Evolutionary conservation across 2,888 invertebrate species (phyloP).

Genomic region (Autographa gamma): DNA sequence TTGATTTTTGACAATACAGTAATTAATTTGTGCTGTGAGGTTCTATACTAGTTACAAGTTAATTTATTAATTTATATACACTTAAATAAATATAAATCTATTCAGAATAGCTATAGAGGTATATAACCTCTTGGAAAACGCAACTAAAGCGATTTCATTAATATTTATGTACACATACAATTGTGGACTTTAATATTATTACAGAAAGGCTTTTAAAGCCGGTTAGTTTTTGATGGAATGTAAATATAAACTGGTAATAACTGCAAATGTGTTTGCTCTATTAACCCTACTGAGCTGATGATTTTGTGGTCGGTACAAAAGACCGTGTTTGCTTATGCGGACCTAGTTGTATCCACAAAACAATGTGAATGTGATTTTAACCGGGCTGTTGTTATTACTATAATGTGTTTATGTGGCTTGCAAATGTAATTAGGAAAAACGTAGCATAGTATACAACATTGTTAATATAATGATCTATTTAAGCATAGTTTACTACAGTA

Average conservation of each 20-base stretch:
- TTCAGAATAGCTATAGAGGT: no score
- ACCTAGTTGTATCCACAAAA: no score
- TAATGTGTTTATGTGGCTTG: no score
- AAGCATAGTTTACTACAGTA: no score
- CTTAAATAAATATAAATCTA: no score
- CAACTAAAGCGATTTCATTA: not conserved
- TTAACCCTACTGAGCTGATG: not conserved
- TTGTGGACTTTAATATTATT: constrained; percentile 26
- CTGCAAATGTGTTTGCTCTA: constrained; percentile 43
- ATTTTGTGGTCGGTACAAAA: not conserved
- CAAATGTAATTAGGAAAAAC: no score
- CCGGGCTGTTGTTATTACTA: no score
- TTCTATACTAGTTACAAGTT: constrained; percentile 32
- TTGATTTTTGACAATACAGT: constrained; percentile 11
- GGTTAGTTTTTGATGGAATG: constrained; percentile 11
- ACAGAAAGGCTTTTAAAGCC: constrained; percentile 27
- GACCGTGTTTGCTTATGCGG: not conserved
- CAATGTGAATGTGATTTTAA: no score
- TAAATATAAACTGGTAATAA: constrained; percentile 22
- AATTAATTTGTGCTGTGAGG: constrained; percentile 15
- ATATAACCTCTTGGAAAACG: no score
- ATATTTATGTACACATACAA: constrained; percentile 6
- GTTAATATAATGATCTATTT: no score
- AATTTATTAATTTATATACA: not conserved
- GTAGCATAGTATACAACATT: no score